Conservation (phyloP, 2,113 vertebrate species). For the Salvelinus sp. region DNA sequence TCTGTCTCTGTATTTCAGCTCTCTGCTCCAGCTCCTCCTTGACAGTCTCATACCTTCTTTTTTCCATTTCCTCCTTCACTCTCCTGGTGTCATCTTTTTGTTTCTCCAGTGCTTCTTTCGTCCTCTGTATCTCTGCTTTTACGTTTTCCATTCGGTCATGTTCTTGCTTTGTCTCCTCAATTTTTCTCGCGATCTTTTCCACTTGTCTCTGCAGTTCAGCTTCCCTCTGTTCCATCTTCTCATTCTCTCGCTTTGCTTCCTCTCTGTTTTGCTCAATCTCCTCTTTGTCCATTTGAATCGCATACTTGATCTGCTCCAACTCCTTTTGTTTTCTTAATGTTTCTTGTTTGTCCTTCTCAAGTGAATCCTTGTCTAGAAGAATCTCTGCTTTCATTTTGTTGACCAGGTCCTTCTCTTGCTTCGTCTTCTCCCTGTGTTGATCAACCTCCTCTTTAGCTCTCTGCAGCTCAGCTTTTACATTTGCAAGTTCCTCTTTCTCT, state of each 20-base stretch:
- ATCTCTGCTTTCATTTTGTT: constrained; percentile 31
- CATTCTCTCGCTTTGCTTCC: constrained; percentile 11
- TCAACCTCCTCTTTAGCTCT: constrained; percentile 30
- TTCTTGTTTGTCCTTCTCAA: constrained; percentile 31
- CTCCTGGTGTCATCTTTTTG: constrained; percentile 19
- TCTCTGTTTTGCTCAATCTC: constrained; percentile 14
- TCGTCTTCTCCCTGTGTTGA: constrained; percentile 19
- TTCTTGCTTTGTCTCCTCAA: neutral
- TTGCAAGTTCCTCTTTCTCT: constrained; percentile 34
- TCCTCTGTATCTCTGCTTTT: constrained; percentile 23
- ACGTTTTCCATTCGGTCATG: constrained; percentile 3
- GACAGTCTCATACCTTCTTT: constrained; percentile 23
- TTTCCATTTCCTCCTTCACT: constrained; percentile 7
- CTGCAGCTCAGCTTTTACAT: constrained; percentile 26
- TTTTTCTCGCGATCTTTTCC: constrained; percentile 7
- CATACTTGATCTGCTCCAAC: constrained; percentile 27
- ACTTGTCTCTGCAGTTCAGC: constrained; percentile 9
- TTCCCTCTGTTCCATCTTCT: constrained; percentile 2
- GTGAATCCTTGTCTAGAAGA: constrained; percentile 22
- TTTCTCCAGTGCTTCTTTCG: constrained; percentile 21
- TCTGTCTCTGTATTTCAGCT: constrained; percentile 5
- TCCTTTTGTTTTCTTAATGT: constrained; percentile 23
- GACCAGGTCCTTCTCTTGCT: constrained; percentile 24
- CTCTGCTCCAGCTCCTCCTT: constrained; percentile 30
- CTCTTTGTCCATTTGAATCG: constrained; percentile 16